These are phyloP conservation scores for Liasis olivaceus DNA, from an alignment of 2,797 vertebrate genomes.

Conservation along the genomic window DNA sequence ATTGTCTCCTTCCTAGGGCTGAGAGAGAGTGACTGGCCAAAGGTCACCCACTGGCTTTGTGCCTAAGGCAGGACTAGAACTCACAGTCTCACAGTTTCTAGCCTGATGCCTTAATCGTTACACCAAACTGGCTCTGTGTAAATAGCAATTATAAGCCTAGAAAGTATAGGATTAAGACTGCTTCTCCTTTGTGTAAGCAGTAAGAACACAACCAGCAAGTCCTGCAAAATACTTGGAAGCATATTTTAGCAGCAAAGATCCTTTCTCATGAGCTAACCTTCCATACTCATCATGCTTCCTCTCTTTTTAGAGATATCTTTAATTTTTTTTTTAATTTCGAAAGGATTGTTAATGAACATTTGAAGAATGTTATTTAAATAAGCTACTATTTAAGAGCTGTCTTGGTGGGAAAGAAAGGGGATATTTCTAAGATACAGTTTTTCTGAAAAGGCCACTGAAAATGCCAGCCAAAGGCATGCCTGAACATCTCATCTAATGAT, in stretches of 20 bases:
- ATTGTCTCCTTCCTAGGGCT: too few relatives aligned
- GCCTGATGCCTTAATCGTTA: neutral
- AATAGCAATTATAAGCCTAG: neutral
- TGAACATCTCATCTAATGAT: neutral
- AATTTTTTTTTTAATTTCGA: constrained; percentile 40
- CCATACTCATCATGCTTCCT: neutral
- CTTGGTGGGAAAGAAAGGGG: neutral
- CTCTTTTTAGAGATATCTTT: constrained; percentile 10
- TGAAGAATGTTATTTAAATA: neutral
- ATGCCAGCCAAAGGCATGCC: constrained; percentile 38
- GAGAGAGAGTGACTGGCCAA: neutral
- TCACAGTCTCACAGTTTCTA: neutral
- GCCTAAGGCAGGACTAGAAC: neutral
- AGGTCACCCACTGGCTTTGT: neutral
- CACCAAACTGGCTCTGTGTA: neutral
- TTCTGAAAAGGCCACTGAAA: constrained; percentile 45
- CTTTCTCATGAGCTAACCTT: neutral
- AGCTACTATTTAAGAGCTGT: neutral
- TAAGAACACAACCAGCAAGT: neutral
- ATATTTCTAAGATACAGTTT: constrained; percentile 39
- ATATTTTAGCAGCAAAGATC: neutral
- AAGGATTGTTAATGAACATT: constrained; percentile 27
- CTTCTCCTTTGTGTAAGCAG: neutral
- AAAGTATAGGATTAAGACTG: neutral
- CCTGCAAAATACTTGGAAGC: constrained; percentile 10